Evolutionary conservation across 64 coral and sea anemone species (phyloP).

Genomic region (Stylophora pistillata): DNA sequence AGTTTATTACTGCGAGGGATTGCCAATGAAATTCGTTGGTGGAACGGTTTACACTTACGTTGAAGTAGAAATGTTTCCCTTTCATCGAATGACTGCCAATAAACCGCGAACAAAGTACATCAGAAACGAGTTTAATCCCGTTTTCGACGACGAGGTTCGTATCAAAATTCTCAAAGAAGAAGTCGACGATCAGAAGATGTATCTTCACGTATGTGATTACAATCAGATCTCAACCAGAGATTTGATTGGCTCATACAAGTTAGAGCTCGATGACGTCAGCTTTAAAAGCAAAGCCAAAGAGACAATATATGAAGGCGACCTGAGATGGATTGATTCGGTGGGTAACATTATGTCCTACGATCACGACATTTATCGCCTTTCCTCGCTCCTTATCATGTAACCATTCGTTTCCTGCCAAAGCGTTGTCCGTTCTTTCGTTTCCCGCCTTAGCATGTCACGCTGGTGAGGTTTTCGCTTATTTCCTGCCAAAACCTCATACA

Average conservation of each 20-base stretch:
- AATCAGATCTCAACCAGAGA: slow-evolving; percentile 92
- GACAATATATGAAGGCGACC: slow-evolving; percentile 33
- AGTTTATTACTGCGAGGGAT: slow-evolving; percentile 67
- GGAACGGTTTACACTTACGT: slow-evolving; percentile 87
- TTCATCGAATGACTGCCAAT: slow-evolving; percentile 74
- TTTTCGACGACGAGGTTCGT: slow-evolving; percentile 80
- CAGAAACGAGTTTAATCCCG: slow-evolving; percentile 74
- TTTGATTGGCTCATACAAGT: slow-evolving; percentile 85
- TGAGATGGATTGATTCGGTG: slow-evolving; percentile 91
- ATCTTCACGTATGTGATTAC: slow-evolving; percentile 92
- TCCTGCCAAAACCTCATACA: background rate
- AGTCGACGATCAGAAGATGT: slow-evolving; percentile 88
- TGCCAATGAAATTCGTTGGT: slow-evolving; percentile 81
- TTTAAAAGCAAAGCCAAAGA: slow-evolving; percentile 59
- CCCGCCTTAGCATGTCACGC: background rate
- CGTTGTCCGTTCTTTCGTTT: background rate
- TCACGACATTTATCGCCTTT: too few species aligned
- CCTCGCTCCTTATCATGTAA: too few species aligned
- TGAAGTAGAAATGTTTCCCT: slow-evolving; percentile 85
- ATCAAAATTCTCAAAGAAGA: slow-evolving; percentile 84
- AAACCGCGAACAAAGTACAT: slow-evolving; percentile 89
- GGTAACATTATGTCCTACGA: background rate
- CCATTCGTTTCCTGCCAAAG: too few species aligned
- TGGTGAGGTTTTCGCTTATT: background rate
- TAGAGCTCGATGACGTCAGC: slow-evolving; percentile 68